Evolutionary conservation across 2,113 vertebrate species (phyloP).

Genomic region (Alligator mississippiensis): DNA sequence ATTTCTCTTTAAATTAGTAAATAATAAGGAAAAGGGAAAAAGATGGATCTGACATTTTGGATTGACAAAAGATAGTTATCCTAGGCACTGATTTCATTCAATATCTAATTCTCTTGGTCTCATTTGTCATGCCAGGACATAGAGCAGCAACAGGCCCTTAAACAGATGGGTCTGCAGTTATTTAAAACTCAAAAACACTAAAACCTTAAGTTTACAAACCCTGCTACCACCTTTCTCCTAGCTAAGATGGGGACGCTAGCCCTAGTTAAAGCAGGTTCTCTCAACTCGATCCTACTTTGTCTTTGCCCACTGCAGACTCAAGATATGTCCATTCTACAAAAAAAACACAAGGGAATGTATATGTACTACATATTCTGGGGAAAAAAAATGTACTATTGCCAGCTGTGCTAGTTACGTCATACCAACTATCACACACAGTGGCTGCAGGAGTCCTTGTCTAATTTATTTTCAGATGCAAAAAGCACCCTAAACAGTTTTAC

Average conservation of each 20-base stretch:
- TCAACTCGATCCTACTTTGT: not conserved
- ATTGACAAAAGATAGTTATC: conserved; percentile 51
- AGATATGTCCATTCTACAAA: not conserved
- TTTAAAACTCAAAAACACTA: conserved; percentile 1
- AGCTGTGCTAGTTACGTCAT: not conserved
- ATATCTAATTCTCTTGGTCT: conserved; percentile 64
- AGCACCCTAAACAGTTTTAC: not conserved
- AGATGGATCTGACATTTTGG: conserved; percentile 41
- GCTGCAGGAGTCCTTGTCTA: not conserved
- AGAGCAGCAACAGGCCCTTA: conserved; percentile 29
- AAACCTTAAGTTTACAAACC: conserved; percentile 27
- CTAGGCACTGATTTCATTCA: conserved; percentile 59
- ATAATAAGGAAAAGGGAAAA: not conserved
- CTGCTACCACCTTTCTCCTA: not conserved
- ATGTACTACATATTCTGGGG: not conserved
- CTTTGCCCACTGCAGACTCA: not conserved
- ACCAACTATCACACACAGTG: not conserved
- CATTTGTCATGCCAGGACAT: conserved; percentile 62
- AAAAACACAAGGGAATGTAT: not conserved
- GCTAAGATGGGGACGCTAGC: fast-evolving
- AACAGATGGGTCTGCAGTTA: conserved; percentile 45
- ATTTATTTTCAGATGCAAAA: not conserved
- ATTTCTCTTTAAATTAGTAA: not conserved
- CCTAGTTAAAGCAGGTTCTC: not conserved
- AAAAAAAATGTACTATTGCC: not conserved